These are phyloP conservation scores for Mandrillus leucophaeus DNA, from an alignment of 2,113 vertebrate species.

Conservation along the genomic window DNA sequence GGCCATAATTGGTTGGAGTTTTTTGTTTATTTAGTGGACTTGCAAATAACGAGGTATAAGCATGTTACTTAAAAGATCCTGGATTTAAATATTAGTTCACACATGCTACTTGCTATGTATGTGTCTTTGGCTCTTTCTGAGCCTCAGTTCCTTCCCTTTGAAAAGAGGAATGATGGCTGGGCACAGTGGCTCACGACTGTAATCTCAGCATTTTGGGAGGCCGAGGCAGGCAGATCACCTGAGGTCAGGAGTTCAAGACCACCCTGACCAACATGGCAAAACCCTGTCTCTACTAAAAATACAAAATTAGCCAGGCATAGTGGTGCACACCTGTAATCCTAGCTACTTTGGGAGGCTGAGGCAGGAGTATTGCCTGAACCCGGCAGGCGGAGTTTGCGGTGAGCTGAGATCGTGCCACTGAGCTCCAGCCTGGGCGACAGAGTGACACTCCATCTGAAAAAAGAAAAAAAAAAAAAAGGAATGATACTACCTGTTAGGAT, in stretches of 20 bases:
- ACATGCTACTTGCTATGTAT: background rate
- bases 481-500: background rate
- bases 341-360: background rate
- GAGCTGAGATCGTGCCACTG: background rate
- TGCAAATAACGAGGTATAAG: background rate
- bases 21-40: background rate
- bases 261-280: background rate
- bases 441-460: fast-evolving
- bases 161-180: background rate
- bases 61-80: background rate
- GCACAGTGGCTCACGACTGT: background rate
- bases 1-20: background rate
- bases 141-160: background rate
- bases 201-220: background rate
- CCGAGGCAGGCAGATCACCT: fast-evolving
- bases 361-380: background rate
- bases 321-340: background rate
- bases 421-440: background rate
- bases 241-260: background rate
- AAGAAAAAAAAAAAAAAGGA: background rate
- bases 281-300: background rate
- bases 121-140: constrained; percentile 5
- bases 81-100: background rate
- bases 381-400: background rate
- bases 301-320: background rate